Conservation (phyloP, 2,797 vertebrate species). For the Urophycis tenuis region DNA sequence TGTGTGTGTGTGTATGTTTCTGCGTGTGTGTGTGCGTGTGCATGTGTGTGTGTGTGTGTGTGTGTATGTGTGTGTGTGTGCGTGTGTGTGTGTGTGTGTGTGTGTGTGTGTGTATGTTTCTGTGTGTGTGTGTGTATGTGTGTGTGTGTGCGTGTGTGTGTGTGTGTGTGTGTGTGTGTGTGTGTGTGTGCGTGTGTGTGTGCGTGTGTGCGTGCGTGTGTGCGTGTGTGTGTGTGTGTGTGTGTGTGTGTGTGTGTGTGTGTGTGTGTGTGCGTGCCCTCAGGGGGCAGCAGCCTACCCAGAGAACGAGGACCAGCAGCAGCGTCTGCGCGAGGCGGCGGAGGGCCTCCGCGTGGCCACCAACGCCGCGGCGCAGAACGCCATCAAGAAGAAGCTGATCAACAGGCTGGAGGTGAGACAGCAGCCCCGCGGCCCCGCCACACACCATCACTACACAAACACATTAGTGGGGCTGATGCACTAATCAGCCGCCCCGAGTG, state of each 20-base stretch:
- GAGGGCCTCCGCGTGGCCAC: constrained; percentile 95
- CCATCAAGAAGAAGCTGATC: constrained; percentile 98
- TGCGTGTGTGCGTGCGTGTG: neutral
- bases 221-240: constrained; percentile 10
- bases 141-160: neutral
- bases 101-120: constrained; percentile 16
- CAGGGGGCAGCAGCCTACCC: constrained; percentile 97
- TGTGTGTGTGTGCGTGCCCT: constrained; percentile 23
- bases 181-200: neutral
- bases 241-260: constrained; percentile 17
- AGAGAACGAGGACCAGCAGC: constrained; percentile 97
- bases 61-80: constrained; percentile 9
- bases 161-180: neutral
- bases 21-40: neutral
- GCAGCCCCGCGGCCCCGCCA: neutral
- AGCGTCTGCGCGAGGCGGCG: constrained; percentile 90
- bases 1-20: neutral
- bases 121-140: constrained; percentile 20
- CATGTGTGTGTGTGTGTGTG: neutral
- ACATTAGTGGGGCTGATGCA: neutral
- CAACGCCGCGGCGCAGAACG: constrained; percentile 96
- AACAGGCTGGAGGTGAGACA: constrained; percentile 88
- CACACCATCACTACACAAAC: neutral
- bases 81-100: constrained; percentile 12
- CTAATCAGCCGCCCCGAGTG: no score